Base-by-base conservation (phyloP, 2,113 vertebrate genomes). In the Eretmochelys imbricata region DNA sequence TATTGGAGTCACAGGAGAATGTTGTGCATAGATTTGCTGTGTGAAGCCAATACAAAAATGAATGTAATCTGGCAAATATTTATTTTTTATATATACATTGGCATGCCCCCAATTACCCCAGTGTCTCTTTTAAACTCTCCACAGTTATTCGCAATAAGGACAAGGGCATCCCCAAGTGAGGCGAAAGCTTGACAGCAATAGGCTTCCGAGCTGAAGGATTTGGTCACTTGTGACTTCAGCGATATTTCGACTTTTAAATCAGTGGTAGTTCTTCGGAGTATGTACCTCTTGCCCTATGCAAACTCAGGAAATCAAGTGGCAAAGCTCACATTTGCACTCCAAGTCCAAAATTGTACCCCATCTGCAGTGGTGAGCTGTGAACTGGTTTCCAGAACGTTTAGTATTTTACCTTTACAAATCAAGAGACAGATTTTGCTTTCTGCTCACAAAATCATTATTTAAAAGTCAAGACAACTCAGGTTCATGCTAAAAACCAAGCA, bases 401-500 rank as follows among this genome's bases (percentile, higher is more conserved):
- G 22, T 83, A 91, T 31, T 93, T 22, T 88, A 80, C 72, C 72
- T 95, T 94, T 93, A 92, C 72, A 89, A 79, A 95, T 51, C n/a
- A 81, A 94, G 90, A 93, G 65, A 90, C 80, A 93, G 91, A 89
- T 80, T 88, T 93, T 85, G 35, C 80, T 93, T 95, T 89, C 94
- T 80, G 87, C 93, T 92, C 96, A 57, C 79, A 82, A 92, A 75
- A 91, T 96, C 83, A 17, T 38, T 82, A 75, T 42, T 53, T 94
- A 94, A 96, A 97, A 96, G 81, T 87, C 82, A 89, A 89, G 42
- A 31, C 85, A 95, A 96, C 83, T 95, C 83, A 54, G 51, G 89
- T 86, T 88, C n/a, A 24, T 88, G 87, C 82, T 75, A 91, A 96
- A 97, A 98, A 97, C 95, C 94, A 97, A 96, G 92, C 96, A 97